phyloP scores from a whole-genome alignment of 64 coral and sea anemone genomes.

The Stylophora pistillata region DNA sequence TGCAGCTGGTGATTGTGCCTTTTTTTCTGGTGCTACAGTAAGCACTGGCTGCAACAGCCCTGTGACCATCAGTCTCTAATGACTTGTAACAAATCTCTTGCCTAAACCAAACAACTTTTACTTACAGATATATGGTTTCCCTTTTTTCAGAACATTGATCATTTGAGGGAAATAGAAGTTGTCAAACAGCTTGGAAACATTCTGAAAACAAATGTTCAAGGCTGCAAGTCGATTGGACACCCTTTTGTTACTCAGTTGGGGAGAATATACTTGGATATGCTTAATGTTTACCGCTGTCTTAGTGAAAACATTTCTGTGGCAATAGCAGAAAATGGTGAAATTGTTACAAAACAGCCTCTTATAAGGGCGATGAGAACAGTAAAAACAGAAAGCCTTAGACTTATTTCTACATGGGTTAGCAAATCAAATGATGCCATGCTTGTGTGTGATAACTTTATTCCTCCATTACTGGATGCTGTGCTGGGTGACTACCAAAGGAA shows the following conservation, averaged over 20 bases:
- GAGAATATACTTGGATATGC: constrained; percentile 98
- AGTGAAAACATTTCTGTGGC: constrained; percentile 99
- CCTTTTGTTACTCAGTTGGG: constrained; percentile 98
- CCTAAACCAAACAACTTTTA: not conserved
- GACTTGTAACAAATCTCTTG: too few species aligned
- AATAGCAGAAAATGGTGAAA: constrained; percentile 84
- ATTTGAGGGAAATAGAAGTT: constrained; percentile 90
- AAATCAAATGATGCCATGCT: constrained; percentile 96
- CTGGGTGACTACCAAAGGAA: constrained; percentile 97
- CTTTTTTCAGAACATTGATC: constrained; percentile 91
- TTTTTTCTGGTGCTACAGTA: too few species aligned
- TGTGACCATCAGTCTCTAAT: too few species aligned
- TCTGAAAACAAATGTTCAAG: constrained; percentile 97
- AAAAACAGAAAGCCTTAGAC: constrained; percentile 88
- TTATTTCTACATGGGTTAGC: constrained; percentile 96
- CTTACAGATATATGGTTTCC: not conserved
- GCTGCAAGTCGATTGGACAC: constrained; percentile 98
- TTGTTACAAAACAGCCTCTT: constrained; percentile 94
- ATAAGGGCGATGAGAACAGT: constrained; percentile 96
- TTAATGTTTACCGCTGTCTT: constrained; percentile 95
- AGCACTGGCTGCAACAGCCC: too few species aligned
- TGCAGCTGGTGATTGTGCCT: too few species aligned
- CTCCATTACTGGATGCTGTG: constrained; percentile 97
- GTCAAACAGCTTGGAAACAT: constrained; percentile 99
- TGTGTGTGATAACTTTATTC: constrained; percentile 99